Evolutionary conservation across 2,113 vertebrate species (phyloP).

Genomic region (Epinephelus moara): DNA sequence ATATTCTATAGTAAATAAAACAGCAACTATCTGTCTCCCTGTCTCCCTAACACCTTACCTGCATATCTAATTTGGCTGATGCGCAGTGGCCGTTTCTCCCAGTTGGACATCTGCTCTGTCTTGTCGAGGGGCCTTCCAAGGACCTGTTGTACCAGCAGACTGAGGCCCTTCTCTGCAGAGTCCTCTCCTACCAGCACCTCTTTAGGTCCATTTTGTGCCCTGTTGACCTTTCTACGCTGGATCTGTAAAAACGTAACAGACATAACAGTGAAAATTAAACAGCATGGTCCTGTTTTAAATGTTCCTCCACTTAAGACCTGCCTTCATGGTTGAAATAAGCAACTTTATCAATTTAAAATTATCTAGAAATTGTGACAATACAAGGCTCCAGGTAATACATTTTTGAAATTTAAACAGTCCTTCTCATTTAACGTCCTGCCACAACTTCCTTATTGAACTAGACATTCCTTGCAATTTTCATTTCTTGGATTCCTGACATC

Average conservation of each 20-base stretch:
- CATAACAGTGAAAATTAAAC: not conserved
- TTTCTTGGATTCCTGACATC: slow-evolving; percentile 25
- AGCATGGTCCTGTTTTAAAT: not conserved
- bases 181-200: slow-evolving; percentile 65
- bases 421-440: not conserved
- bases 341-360: not conserved
- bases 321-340: not conserved
- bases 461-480: slow-evolving; percentile 14
- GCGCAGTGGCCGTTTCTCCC: slow-evolving; percentile 89
- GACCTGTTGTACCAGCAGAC: slow-evolving; percentile 89
- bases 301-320: not conserved
- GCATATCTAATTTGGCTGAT: slow-evolving; percentile 90
- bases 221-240: slow-evolving; percentile 54
- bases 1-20: slow-evolving; percentile 42
- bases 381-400: not conserved
- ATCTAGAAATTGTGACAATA: not conserved
- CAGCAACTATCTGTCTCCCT: slow-evolving; percentile 54
- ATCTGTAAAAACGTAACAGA: slow-evolving; percentile 66
- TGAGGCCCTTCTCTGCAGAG: slow-evolving; percentile 87
- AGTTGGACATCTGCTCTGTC: slow-evolving; percentile 91
- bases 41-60: slow-evolving; percentile 79
- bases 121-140: slow-evolving; percentile 91
- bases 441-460: slow-evolving; percentile 8
- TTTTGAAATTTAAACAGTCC: not conserved
- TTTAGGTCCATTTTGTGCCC: slow-evolving; percentile 41